Conservation (phyloP, 2,113 vertebrate species). For the Varanus salvator region DNA sequence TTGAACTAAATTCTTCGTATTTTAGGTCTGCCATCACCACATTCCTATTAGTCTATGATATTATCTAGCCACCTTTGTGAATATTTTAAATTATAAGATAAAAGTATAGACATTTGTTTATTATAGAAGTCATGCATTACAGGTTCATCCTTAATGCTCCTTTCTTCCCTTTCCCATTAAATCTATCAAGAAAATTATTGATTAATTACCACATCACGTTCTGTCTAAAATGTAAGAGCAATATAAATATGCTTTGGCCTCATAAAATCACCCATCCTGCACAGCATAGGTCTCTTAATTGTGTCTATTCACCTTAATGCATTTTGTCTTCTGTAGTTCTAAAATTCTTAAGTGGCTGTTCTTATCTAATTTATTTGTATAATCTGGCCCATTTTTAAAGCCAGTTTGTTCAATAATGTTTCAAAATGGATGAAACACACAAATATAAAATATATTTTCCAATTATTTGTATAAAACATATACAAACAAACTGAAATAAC, state of each 20-base stretch:
- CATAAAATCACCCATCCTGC: slow-evolving; percentile 30
- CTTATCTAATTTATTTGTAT: slow-evolving; percentile 28
- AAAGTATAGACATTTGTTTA: slow-evolving; percentile 57
- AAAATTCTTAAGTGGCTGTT: slow-evolving; percentile 13
- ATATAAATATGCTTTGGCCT: slow-evolving; percentile 29
- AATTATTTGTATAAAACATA: neutral
- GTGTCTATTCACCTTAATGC: slow-evolving; percentile 38
- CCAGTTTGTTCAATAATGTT: neutral
- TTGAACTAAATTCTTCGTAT: neutral
- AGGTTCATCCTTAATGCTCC: slow-evolving; percentile 37
- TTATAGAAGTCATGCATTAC: slow-evolving; percentile 49
- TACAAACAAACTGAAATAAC: neutral
- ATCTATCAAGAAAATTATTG: slow-evolving; percentile 58
- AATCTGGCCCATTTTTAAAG: neutral
- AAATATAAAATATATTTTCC: neutral
- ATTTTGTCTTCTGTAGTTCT: neutral
- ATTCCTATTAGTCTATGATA: neutral
- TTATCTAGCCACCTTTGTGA: slow-evolving; percentile 32
- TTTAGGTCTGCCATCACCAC: slow-evolving; percentile 14
- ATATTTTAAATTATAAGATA: slow-evolving; percentile 48
- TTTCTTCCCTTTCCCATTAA: slow-evolving; percentile 48
- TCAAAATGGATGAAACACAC: neutral
- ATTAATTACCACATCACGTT: slow-evolving; percentile 49
- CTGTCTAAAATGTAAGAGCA: slow-evolving; percentile 56
- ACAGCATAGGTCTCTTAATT: slow-evolving; percentile 1